A percentile compares a stretch with the other conserved stretches of the same genome.
These are phyloP conservation scores for Hydrozoanthus gracilis DNA, from an alignment of 92 coral and sea anemone genomes.

Conservation along the genomic window DNA sequence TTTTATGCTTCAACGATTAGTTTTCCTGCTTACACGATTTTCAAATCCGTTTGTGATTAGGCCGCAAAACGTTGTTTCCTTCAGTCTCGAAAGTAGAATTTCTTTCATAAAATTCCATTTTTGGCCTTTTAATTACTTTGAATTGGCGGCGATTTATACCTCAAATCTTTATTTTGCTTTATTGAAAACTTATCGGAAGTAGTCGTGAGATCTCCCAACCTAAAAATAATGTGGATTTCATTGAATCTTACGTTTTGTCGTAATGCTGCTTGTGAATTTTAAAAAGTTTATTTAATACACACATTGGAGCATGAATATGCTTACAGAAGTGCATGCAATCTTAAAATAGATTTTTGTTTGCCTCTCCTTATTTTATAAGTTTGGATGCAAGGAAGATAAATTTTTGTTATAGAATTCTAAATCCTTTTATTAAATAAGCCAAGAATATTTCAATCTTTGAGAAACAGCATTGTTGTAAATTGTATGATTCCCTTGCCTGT, in stretches of 20 bases:
- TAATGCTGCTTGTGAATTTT: no score
- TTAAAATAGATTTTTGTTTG: no score
- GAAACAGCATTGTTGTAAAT: no score
- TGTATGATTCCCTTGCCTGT: neutral
- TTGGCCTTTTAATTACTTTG: neutral
- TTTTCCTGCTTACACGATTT: slow-evolving; percentile 49
- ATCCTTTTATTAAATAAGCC: no score
- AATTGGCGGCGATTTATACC: neutral
- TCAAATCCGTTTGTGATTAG: slow-evolving; percentile 37
- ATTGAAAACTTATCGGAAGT: slow-evolving; percentile 4
- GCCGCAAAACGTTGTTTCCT: neutral
- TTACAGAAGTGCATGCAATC: neutral
- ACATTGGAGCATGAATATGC: neutral
- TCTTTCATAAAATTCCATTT: neutral
- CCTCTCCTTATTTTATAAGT: no score
- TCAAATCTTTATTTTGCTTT: neutral
- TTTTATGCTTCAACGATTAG: slow-evolving; percentile 42
- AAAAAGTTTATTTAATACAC: neutral
- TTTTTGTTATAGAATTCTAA: no score
- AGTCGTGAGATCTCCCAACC: neutral
- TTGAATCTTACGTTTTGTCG: no score
- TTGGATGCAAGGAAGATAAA: no score
- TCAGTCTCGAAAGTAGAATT: neutral
- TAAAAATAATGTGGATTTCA: neutral
- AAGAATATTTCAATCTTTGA: no score